These are phyloP conservation scores for Leptodon cayanensis DNA, from an alignment of 2,797 vertebrate genomes.

Conservation along the genomic window DNA sequence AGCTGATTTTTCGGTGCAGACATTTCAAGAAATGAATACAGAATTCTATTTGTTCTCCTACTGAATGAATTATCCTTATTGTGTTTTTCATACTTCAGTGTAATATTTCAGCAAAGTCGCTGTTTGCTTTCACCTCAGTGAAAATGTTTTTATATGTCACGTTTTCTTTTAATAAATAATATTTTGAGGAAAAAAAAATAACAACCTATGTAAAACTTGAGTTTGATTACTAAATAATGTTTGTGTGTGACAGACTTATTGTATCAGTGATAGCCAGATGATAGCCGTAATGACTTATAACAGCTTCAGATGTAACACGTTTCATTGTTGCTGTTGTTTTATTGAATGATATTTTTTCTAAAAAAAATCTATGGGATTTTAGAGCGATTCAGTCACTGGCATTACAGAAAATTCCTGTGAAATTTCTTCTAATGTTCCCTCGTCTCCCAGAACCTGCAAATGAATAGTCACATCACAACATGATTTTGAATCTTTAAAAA, in stretches of 20 bases:
- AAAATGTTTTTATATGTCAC: not conserved
- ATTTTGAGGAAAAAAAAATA: not conserved
- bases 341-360: not conserved
- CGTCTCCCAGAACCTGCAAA: not conserved
- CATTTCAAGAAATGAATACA: slow-evolving; percentile 29
- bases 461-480: not conserved
- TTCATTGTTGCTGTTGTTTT: not conserved
- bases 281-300: not conserved
- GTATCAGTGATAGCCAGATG: not conserved
- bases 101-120: not conserved
- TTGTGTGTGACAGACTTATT: not conserved
- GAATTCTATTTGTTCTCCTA: slow-evolving; percentile 12
- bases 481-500: slow-evolving; percentile 36
- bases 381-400: not conserved
- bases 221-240: not conserved
- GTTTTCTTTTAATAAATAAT: not conserved
- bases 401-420: not conserved
- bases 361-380: not conserved
- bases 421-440: not conserved
- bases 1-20: slow-evolving; percentile 17
- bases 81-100: not conserved
- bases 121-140: not conserved
- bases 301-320: not conserved
- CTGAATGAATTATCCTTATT: not conserved
- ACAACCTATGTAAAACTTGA: not conserved